These are phyloP conservation scores for Oophaga sylvatica DNA, from an alignment of 2,797 vertebrate species.

Conservation along the genomic window DNA sequence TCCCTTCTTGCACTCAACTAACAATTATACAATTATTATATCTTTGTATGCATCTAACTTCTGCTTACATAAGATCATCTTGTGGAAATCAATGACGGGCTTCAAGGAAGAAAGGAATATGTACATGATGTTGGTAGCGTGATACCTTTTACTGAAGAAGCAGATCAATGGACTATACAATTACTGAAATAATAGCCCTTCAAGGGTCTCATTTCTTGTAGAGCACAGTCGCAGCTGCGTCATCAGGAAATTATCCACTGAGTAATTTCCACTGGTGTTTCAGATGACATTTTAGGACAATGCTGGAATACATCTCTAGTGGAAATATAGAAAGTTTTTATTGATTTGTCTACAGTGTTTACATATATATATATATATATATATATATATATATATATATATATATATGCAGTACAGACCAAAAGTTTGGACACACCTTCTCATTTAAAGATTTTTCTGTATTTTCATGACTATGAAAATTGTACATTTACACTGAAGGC, in stretches of 20 bases:
- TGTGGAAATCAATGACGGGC: constrained; percentile 37
- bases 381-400: no score
- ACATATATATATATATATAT: no score
- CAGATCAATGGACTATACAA: constrained; percentile 44
- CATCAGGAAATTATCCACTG: background rate
- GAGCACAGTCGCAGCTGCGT: no score
- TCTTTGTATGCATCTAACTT: constrained; percentile 16
- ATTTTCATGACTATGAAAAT: no score
- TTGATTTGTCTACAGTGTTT: background rate
- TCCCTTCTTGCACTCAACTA: constrained; percentile 36
- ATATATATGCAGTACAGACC: no score
- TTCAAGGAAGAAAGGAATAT: constrained; percentile 31
- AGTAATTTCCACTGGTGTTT: background rate
- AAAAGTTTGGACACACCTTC: no score
- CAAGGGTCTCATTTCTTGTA: constrained; percentile 32
- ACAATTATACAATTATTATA: constrained; percentile 52
- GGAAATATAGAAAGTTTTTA: background rate
- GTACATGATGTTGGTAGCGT: constrained; percentile 33
- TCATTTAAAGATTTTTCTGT: no score
- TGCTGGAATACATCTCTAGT: background rate
- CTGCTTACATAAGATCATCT: constrained; percentile 38
- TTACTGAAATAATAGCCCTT: constrained; percentile 43
- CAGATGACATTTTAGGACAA: background rate
- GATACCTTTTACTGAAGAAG: constrained; percentile 46
- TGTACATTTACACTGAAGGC: no score